These are phyloP conservation scores for Siderastrea siderea DNA, from an alignment of 92 coral and sea anemone genomes.

Conservation along the genomic window DNA sequence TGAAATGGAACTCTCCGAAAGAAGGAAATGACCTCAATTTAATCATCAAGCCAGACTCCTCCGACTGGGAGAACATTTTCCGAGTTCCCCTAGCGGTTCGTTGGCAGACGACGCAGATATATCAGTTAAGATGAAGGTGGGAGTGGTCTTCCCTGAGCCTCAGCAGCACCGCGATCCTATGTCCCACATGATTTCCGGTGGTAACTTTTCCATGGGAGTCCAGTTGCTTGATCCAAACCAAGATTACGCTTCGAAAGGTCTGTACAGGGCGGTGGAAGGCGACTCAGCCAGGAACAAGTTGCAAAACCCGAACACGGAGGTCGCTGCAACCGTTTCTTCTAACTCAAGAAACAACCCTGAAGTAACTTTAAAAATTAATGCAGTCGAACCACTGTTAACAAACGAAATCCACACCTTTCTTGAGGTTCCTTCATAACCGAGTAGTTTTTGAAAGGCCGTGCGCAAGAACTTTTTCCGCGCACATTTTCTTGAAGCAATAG, in stretches of 20 bases:
- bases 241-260: conserved; percentile 59
- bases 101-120: conserved; percentile 55
- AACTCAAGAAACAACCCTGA: conserved; percentile 61
- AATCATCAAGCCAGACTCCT: conserved; percentile 38
- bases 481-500: too few relatives aligned
- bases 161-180: conserved; percentile 60
- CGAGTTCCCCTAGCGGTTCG: conserved; percentile 10
- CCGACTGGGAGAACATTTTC: conserved; percentile 71
- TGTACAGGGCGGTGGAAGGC: conserved; percentile 71
- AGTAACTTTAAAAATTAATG: too few relatives aligned
- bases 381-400: too few relatives aligned
- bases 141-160: conserved; percentile 73
- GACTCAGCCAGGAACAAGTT: neutral
- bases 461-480: too few relatives aligned
- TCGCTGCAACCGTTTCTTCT: conserved; percentile 14
- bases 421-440: too few relatives aligned
- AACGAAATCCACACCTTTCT: too few relatives aligned
- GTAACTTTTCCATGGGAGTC: conserved; percentile 55
- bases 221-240: conserved; percentile 68
- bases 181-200: conserved; percentile 75
- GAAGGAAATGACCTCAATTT: conserved; percentile 52
- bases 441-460: too few relatives aligned
- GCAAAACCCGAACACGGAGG: conserved; percentile 32
- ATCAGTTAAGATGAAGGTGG: conserved; percentile 65
- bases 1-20: conserved; percentile 7